Percentiles rank a stretch among this genome's conserved stretches.
phyloP scores from a whole-genome alignment of 1,140 invertebrate species.

The Leptopilina clavipes region DNA sequence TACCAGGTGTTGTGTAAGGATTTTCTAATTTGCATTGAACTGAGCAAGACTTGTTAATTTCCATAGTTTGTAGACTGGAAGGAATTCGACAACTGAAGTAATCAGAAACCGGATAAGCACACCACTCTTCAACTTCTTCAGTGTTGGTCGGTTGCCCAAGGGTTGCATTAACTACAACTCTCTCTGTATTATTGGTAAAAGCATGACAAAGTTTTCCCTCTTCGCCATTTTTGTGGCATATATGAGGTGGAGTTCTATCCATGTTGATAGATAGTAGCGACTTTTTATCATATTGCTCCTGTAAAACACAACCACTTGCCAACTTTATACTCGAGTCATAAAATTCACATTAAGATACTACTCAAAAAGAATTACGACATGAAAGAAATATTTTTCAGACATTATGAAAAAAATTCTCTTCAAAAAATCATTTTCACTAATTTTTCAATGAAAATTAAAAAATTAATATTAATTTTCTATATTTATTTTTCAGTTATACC shows the following conservation, averaged over 20 bases:
- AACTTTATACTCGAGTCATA: neutral
- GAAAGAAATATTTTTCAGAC: too few relatives aligned
- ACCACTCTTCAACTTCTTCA: slow-evolving; percentile 73
- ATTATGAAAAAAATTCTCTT: too few relatives aligned
- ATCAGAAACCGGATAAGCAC: slow-evolving; percentile 77
- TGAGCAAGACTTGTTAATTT: slow-evolving; percentile 73
- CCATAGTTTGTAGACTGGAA: slow-evolving; percentile 61
- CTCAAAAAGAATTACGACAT: slow-evolving; percentile 25
- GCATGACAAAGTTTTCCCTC: slow-evolving; percentile 77
- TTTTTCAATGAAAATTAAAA: too few relatives aligned
- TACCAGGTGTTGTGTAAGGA: slow-evolving; percentile 78
- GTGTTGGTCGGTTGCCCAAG: slow-evolving; percentile 72
- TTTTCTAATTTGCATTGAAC: slow-evolving; percentile 82
- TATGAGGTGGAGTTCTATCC: slow-evolving; percentile 75
- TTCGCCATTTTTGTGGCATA: slow-evolving; percentile 76
- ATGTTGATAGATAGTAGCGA: slow-evolving; percentile 48
- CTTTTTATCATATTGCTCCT: slow-evolving; percentile 50
- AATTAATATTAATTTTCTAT: neutral
- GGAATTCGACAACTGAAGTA: slow-evolving; percentile 78
- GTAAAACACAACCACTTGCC: slow-evolving; percentile 14
- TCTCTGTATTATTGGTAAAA: slow-evolving; percentile 77
- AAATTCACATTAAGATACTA: too few relatives aligned
- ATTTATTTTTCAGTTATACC: neutral
- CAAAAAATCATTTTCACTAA: too few relatives aligned
- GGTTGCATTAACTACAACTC: slow-evolving; percentile 75